Evolutionary conservation across 1,140 invertebrate genomes (phyloP).

Genomic region (Limonius californicus): DNA sequence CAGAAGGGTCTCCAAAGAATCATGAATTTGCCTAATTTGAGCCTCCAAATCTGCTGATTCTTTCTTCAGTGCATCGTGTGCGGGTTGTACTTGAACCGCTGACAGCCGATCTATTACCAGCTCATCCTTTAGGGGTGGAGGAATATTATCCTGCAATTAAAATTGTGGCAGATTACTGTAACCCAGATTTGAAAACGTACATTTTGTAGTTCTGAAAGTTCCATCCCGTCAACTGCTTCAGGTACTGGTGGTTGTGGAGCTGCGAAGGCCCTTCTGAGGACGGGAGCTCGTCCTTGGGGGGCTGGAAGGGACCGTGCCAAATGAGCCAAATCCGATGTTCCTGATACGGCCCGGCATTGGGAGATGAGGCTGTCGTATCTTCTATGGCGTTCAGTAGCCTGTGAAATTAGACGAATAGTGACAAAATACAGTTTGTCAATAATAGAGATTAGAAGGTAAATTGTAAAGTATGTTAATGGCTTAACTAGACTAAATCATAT

Average conservation of each 20-base stretch:
- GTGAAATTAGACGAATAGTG: no score
- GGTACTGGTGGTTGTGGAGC: slow-evolving; percentile 59
- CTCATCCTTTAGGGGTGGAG: slow-evolving; percentile 74
- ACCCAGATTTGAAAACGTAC: slow-evolving; percentile 16
- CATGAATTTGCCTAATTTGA: slow-evolving; percentile 84
- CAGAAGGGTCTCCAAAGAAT: slow-evolving; percentile 75
- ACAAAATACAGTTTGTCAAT: no score
- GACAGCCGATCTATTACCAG: slow-evolving; percentile 77
- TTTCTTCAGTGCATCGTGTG: slow-evolving; percentile 73
- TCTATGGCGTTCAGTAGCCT: slow-evolving; percentile 72
- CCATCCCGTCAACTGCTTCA: slow-evolving; percentile 34
- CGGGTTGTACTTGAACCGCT: slow-evolving; percentile 65
- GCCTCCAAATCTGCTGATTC: slow-evolving; percentile 78
- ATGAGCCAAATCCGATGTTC: slow-evolving; percentile 66
- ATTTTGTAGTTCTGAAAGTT: slow-evolving; percentile 27
- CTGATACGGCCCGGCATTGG: slow-evolving; percentile 67
- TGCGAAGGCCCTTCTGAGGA: slow-evolving; percentile 59
- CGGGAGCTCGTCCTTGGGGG: slow-evolving; percentile 55
- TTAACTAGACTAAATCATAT: no score
- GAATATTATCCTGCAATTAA: slow-evolving; percentile 54
- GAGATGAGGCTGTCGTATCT: slow-evolving; percentile 71
- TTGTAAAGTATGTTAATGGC: no score
- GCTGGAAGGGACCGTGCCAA: slow-evolving; percentile 64
- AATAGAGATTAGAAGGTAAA: no score
- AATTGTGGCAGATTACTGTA: background rate